Evolutionary conservation across 2,113 vertebrate species (phyloP).

Genomic region (Accipiter virgatus): DNA sequence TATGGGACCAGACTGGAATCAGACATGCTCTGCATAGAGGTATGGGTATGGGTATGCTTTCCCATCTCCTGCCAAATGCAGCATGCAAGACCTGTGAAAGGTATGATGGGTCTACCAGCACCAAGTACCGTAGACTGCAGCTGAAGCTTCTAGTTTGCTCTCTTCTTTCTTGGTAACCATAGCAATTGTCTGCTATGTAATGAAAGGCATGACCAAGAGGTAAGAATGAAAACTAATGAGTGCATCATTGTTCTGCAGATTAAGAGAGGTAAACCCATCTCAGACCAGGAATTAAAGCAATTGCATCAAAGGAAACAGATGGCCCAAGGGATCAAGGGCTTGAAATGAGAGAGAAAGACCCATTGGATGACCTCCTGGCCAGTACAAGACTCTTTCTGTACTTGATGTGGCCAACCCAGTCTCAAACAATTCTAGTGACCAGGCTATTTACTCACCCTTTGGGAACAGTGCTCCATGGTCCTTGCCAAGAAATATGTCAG

Average conservation of each 20-base stretch:
- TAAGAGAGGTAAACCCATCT: background rate
- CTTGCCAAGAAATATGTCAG: background rate
- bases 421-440: background rate
- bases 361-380: background rate
- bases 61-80: background rate
- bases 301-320: background rate
- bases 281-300: background rate
- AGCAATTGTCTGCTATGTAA: background rate
- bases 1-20: background rate
- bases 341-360: background rate
- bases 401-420: background rate
- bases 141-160: slow-evolving; percentile 31
- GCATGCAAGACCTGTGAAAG: background rate
- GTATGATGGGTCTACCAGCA: background rate
- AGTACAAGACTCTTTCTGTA: background rate
- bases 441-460: background rate
- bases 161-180: slow-evolving; percentile 32
- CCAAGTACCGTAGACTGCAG: background rate
- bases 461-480: background rate
- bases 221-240: background rate
- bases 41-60: background rate
- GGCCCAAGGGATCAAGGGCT: background rate
- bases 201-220: background rate
- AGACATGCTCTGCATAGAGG: background rate
- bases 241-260: background rate